These are phyloP conservation scores for fruit fly (Drosophila melanogaster) DNA, from an alignment of 1,140 invertebrate species.

Conservation along the genomic window Release_6_plus_ISO1_MT NT_033779.5:10678501-10679000, in stretches of 20 bases:
- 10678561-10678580: not conserved
- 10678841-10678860: not conserved
- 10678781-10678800: not conserved
- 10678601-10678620: constrained; percentile 3
- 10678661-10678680: not conserved
- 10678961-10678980: not conserved
- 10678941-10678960: constrained; percentile 10
- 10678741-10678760: not conserved
- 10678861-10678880: not conserved
- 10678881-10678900: not conserved
- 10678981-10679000: constrained; percentile 9
- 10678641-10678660: not conserved
- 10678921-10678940: not conserved
- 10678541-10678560: constrained; percentile 19
- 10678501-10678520: not conserved
- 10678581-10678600: constrained; percentile 15
- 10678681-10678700: constrained; percentile 4
- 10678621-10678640: not conserved
- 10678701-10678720: too few relatives aligned
- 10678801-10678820: constrained; percentile 9
- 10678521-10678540: constrained; percentile 29
- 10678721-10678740: not conserved
- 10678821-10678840: not conserved
- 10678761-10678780: not conserved
- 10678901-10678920: not conserved